phyloP scores from a whole-genome alignment of 2,888 invertebrate genomes.

The Aphidius colemani region DNA sequence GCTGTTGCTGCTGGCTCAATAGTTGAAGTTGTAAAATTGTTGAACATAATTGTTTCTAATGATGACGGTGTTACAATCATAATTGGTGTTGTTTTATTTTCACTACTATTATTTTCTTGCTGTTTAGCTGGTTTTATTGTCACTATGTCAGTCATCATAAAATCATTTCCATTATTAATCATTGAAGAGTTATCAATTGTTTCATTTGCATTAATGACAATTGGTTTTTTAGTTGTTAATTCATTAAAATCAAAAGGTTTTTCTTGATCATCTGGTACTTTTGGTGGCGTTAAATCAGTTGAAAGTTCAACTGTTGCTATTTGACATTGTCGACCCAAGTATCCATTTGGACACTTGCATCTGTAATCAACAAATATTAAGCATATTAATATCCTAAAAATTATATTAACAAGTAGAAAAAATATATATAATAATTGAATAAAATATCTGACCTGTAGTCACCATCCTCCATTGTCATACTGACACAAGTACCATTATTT shows the following conservation, averaged over 20 bases:
- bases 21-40: conserved; percentile 31
- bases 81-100: conserved; percentile 38
- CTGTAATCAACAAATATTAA: conserved; percentile 54
- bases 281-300: conserved; percentile 51
- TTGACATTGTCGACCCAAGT: conserved; percentile 78
- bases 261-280: conserved; percentile 30
- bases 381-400: background rate
- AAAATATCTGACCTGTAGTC: conserved; percentile 64
- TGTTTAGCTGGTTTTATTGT: background rate
- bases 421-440: background rate
- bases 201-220: background rate
- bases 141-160: background rate
- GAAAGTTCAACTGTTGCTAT: conserved; percentile 56
- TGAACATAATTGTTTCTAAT: too few relatives aligned
- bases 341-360: conserved; percentile 77
- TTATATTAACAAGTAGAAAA: background rate
- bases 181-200: background rate
- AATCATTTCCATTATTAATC: background rate
- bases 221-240: background rate
- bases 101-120: background rate
- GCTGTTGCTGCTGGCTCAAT: conserved; percentile 51
- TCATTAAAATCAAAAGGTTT: conserved; percentile 16
- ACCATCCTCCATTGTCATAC: conserved; percentile 77
- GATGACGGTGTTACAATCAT: conserved; percentile 46
- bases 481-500: conserved; percentile 82